phyloP scores from a whole-genome alignment of 2,888 invertebrate species.

The Diadromus collaris region DNA sequence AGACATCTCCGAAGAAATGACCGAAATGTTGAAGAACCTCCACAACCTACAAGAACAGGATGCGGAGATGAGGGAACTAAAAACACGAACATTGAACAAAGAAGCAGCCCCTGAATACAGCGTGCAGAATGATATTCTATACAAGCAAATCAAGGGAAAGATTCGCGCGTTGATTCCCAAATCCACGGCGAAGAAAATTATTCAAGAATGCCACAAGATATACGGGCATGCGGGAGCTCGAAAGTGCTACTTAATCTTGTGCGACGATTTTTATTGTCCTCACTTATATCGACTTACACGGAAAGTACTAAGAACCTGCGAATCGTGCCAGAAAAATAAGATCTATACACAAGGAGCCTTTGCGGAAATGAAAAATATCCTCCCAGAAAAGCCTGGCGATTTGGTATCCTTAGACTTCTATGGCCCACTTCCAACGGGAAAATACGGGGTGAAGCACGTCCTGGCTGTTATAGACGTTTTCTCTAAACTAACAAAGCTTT shows the following conservation, averaged over 20 bases:
- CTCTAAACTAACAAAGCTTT: background rate
- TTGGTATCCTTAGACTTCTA: constrained; percentile 1
- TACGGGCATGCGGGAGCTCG: background rate
- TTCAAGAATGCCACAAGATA: background rate
- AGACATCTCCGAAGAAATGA: background rate
- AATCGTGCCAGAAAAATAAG: background rate
- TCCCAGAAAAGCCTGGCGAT: background rate
- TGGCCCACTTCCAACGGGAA: background rate
- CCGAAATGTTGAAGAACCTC: background rate
- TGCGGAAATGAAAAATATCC: background rate
- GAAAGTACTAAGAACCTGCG: background rate
- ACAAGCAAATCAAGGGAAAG: background rate
- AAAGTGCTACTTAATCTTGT: background rate
- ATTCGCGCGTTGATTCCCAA: background rate
- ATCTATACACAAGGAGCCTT: background rate
- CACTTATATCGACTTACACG: background rate
- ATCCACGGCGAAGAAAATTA: background rate
- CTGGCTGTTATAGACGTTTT: background rate
- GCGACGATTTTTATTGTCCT: background rate
- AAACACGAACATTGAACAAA: background rate
- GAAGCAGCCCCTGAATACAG: background rate
- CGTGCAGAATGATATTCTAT: background rate
- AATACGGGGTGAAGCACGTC: background rate
- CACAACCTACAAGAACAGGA: background rate
- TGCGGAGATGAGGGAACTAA: background rate